Evolutionary conservation across 2,113 vertebrate species (phyloP).

Genomic region (Pseudopodoces humilis): DNA sequence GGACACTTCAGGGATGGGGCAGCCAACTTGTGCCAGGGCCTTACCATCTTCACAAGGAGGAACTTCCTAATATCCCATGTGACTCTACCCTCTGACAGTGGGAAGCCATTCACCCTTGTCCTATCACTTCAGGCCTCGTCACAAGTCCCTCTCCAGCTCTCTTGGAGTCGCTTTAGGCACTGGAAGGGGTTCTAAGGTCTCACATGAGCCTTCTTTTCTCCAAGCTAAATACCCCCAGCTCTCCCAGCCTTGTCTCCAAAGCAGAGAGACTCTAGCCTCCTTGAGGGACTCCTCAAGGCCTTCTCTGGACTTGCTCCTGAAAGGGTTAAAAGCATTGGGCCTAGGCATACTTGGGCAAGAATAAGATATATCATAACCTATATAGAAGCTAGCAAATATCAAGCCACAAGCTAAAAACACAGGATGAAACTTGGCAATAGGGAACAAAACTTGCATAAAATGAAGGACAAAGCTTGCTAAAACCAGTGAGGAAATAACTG

Average conservation of each 20-base stretch:
- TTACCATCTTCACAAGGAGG: fast-evolving
- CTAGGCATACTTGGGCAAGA: background rate
- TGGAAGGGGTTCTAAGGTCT: background rate
- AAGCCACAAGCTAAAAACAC: background rate
- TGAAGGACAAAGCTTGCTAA: background rate
- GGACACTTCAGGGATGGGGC: background rate
- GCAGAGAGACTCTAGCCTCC: background rate
- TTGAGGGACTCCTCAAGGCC: background rate
- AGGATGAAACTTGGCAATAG: background rate
- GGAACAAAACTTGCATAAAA: background rate
- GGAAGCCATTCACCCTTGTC: background rate
- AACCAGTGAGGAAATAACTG: background rate
- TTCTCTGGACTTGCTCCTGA: background rate
- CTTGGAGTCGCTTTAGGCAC: background rate
- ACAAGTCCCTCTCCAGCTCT: background rate
- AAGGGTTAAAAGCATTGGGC: background rate
- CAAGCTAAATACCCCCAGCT: background rate
- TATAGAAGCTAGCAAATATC: background rate
- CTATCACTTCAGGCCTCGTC: background rate
- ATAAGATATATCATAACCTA: background rate
- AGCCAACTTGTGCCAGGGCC: background rate
- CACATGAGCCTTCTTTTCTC: background rate
- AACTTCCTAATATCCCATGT: background rate
- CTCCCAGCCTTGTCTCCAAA: background rate
- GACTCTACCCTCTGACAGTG: background rate